Percentiles rank a stretch among this genome's conserved stretches.
These are phyloP conservation scores for Chaitophorus viminalis DNA, from an alignment of 2,888 invertebrate genomes.

Conservation along the genomic window DNA sequence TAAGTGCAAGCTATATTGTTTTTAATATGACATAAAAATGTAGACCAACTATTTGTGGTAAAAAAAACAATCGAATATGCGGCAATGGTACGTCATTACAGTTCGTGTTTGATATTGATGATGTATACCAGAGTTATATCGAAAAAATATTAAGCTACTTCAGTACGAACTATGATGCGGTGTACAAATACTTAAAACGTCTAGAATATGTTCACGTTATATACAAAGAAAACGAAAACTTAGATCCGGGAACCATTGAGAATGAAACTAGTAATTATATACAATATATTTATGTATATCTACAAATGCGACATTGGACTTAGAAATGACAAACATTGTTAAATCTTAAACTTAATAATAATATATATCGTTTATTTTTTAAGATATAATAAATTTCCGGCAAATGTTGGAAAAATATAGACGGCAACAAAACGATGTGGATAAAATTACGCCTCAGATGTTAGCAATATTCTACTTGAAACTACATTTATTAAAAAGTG, in stretches of 20 bases:
- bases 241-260: slow-evolving; percentile 13
- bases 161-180: slow-evolving; percentile 11
- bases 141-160: slow-evolving; percentile 35
- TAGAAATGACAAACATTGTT: not conserved
- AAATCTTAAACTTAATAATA: too few species aligned
- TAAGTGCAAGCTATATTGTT: not conserved
- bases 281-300: not conserved
- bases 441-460: slow-evolving; percentile 41
- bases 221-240: slow-evolving; percentile 28
- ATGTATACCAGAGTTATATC: not conserved
- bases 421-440: slow-evolving; percentile 26
- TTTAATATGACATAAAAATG: not conserved
- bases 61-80: not conserved
- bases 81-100: slow-evolving; percentile 22
- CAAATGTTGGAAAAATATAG: slow-evolving; percentile 46
- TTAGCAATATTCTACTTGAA: slow-evolving; percentile 39
- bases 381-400: slow-evolving; percentile 29
- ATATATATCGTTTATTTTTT: not conserved
- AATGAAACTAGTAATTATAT: slow-evolving; percentile 26
- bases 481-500: slow-evolving; percentile 34
- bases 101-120: slow-evolving; percentile 41
- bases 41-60: slow-evolving; percentile 34
- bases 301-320: not conserved
- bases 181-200: slow-evolving; percentile 31
- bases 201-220: slow-evolving; percentile 29